phyloP scores from a whole-genome alignment of 2,113 vertebrate species.

The Syngnathus floridae region DNA sequence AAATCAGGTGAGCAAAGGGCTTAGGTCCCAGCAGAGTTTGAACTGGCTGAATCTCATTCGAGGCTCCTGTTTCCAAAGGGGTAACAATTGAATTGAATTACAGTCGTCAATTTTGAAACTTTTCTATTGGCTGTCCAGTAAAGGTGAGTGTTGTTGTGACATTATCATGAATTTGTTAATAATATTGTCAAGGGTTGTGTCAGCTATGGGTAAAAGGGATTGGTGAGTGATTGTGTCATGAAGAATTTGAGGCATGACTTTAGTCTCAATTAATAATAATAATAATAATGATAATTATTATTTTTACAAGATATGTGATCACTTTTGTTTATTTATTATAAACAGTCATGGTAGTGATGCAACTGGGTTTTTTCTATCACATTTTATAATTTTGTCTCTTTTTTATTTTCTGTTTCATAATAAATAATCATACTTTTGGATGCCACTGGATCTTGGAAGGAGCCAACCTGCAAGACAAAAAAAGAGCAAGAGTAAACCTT shows the following conservation, averaged over 20 bases:
- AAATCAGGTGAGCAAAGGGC: constrained; percentile 54
- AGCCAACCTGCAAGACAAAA: constrained; percentile 19
- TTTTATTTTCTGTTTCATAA: neutral
- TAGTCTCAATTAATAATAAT: neutral
- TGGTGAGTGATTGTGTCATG: neutral
- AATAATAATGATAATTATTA: too few species aligned
- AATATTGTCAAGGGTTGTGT: neutral
- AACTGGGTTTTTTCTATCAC: neutral
- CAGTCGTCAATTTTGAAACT: neutral
- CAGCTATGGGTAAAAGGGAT: neutral
- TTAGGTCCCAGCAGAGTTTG: neutral
- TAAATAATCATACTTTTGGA: neutral
- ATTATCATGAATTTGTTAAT: neutral
- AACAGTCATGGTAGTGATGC: neutral
- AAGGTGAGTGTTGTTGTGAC: neutral
- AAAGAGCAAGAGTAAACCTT: neutral
- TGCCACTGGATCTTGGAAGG: neutral
- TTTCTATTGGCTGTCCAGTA: neutral
- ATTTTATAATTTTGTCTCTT: neutral
- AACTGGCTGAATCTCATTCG: constrained; percentile 15
- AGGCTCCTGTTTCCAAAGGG: constrained; percentile 27
- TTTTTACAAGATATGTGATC: too few species aligned
- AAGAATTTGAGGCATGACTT: neutral
- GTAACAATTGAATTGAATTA: neutral
- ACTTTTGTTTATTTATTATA: neutral